Evolutionary conservation across 2,113 vertebrate genomes (phyloP), one percentile per base, ranked within the genome.

Genomic region (Eudyptes chrysolophus): DNA sequence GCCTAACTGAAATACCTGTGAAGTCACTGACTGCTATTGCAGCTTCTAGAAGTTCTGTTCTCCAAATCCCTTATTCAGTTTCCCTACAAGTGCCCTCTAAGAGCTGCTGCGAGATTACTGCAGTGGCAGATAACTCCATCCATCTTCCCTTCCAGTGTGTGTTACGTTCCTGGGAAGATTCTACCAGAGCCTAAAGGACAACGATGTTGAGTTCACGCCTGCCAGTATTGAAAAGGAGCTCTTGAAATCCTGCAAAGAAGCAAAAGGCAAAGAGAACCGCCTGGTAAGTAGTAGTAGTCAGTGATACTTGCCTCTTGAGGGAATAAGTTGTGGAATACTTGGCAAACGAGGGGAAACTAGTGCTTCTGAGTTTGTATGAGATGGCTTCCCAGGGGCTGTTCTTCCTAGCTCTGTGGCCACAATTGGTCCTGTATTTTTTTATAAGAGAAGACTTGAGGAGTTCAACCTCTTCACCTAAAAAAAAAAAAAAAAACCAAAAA

Each of bases 211-310:
- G 6, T 99, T 99, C 92, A 99, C 97, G 93, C 98, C 98, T 42
- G 98, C 97, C 17, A 98, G 97, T 93, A 98, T 99, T 80, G 99
- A 99, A 97, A 99, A 98, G 89, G 99, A 99, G 81, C 95, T 99
- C 30, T 32, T 97, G 8, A 99, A 98, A 87, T 98, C 94, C 94
- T 99, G 99, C 98, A 99, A 97, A 66, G 99, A 99, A 27, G 98
- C 98, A 60, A 99, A 99, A 97, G 99, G 99, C 92, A 99, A 99
- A 98, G 99, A 99, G 86, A 99, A 99, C 91, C 98, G 99, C 62
- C 98, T 99, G 96, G 99, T 99, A 97, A 99, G 99, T 98, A 94
- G 98, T 95, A 95, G 58, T 13, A n/a, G 8, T 61, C 58, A 12
- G 19, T 57, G 77, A 17, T 40, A 36, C 5, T 75, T 74, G 26